Base-by-base conservation (phyloP, 2,113 vertebrate species). In the Alligator sinensis region DNA sequence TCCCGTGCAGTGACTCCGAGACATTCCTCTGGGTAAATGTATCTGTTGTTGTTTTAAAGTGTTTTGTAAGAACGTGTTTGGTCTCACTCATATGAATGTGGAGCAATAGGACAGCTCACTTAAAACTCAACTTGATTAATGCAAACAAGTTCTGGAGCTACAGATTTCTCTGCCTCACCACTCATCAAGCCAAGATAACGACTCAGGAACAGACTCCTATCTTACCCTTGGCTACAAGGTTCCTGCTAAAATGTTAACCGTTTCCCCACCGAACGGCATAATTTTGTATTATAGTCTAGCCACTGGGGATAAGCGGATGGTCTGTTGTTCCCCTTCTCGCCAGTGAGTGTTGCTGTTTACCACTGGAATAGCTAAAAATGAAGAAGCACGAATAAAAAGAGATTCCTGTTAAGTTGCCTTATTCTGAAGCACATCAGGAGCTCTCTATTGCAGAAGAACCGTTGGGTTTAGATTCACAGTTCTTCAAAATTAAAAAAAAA, bases 321-420 rank as follows among this genome's bases (percentile, higher is more conserved):
- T 89, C 94, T 98, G 98, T 94, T 95, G 94, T 98, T 97, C 97
- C 97, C 88, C 78, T 78, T 97, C 95, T 96, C 96, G 95, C 98
- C 98, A 98, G 98, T 80, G 93, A 98, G 98, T 94, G 98, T 90
- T 98, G 98, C 98, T 98, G 96, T 98, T 97, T 96, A 95, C 95
- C 94, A 97, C 94, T 63, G 13, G 8, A 98, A 97, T 57, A 77
- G 47, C 58, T 74, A 75, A 38, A 94, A 68, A 87, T 0, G 1
- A 6, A 18, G 6, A 10, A 62, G 25, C 7, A 57, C 2, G 1
- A 12, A 10, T 6, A 4, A 54, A 88, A 79, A 90, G 74, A 79
- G 25, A 27, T 57, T 19, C 89, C 11, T 63, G 74, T 57, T 94
- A 60, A 25, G 86, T 91, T 89, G 93, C 84, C 55, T 88, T 84